Evolutionary conservation across 2,797 vertebrate genomes (phyloP).

Genomic region (Sebastes goodei): DNA sequence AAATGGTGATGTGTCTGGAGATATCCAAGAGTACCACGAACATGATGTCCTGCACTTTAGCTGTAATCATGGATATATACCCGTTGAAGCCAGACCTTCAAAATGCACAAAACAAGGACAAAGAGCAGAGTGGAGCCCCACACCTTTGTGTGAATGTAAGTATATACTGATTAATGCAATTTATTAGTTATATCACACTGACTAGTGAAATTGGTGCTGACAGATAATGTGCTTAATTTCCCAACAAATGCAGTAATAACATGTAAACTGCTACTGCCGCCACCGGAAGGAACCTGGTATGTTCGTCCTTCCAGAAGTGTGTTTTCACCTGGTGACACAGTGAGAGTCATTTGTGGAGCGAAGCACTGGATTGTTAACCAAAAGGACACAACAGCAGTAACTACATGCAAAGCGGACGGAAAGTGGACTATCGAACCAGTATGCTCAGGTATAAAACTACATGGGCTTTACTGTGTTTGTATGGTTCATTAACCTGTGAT

Average conservation of each 20-base stretch:
- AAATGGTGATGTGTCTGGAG: neutral
- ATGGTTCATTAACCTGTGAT: neutral
- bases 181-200: neutral
- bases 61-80: rapidly evolving
- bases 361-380: rapidly evolving
- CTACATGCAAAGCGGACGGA: constrained; percentile 10
- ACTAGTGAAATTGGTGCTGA: neutral
- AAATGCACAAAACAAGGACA: neutral
- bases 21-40: neutral
- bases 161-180: neutral
- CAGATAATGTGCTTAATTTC: neutral
- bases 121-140: constrained; percentile 48
- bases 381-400: rapidly evolving
- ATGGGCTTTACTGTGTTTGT: neutral
- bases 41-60: neutral
- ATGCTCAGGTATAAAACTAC: constrained; percentile 60
- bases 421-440: neutral
- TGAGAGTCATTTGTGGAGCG: constrained; percentile 30
- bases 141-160: constrained; percentile 60
- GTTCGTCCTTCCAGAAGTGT: neutral
- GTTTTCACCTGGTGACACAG: constrained; percentile 25
- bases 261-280: constrained; percentile 4
- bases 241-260: constrained; percentile 1
- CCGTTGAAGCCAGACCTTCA: rapidly evolving
- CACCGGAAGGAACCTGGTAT: neutral